These are phyloP conservation scores for Platichthys stellatus DNA, from an alignment of 2,113 vertebrate species.

Conservation along the genomic window DNA sequence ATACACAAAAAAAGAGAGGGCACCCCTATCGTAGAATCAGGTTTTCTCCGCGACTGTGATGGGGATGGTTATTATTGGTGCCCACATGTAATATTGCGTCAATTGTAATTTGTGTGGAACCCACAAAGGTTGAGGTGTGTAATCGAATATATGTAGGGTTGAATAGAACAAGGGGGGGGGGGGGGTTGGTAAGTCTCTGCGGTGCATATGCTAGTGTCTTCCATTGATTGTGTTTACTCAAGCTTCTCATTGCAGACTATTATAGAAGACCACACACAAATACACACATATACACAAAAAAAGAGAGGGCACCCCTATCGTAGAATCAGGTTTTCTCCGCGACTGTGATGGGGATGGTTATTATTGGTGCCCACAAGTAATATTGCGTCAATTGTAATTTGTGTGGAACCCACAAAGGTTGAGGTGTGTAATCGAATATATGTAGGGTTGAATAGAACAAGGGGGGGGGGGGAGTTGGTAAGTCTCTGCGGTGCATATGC, in stretches of 20 bases:
- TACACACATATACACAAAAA: neutral
- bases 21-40: conserved; percentile 32
- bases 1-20: conserved; percentile 32
- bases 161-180: conserved; percentile 16
- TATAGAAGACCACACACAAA: conserved; percentile 61
- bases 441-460: conserved; percentile 20
- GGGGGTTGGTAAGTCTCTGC: conserved; percentile 50
- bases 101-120: conserved; percentile 52
- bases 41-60: conserved; percentile 24
- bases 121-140: conserved; percentile 33
- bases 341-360: conserved; percentile 28
- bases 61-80: conserved; percentile 32
- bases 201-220: conserved; percentile 70
- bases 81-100: conserved; percentile 54
- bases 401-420: conserved; percentile 36
- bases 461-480: conserved; percentile 18
- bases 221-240: conserved; percentile 85
- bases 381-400: conserved; percentile 62
- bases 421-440: conserved; percentile 43
- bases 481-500: conserved; percentile 67
- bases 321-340: conserved; percentile 20
- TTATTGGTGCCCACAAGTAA: conserved; percentile 43
- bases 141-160: conserved; percentile 48
- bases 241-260: conserved; percentile 83
- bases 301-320: conserved; percentile 45